These are phyloP conservation scores for Butastur rufipennis DNA, from an alignment of 2,113 vertebrate genomes.

Conservation along the genomic window DNA sequence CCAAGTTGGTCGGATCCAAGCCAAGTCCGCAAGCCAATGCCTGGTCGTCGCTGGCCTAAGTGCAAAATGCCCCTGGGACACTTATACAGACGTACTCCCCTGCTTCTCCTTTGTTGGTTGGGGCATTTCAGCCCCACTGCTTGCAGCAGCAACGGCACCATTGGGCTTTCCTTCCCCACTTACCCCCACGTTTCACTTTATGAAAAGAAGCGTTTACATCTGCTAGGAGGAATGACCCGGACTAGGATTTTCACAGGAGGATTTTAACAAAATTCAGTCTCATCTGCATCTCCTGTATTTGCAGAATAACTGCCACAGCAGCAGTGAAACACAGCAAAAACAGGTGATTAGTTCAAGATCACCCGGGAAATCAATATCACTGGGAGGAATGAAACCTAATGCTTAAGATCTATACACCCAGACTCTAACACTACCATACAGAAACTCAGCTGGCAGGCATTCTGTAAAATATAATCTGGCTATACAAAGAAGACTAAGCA, in stretches of 20 bases:
- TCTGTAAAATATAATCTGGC: background rate
- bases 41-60: background rate
- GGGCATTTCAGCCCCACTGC: background rate
- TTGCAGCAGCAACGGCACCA: background rate
- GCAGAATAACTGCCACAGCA: background rate
- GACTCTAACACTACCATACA: background rate
- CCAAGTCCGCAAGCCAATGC: background rate
- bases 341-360: background rate
- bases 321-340: background rate
- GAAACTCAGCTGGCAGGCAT: background rate
- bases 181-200: rapidly evolving
- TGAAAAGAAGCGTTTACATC: background rate
- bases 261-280: background rate
- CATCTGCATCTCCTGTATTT: background rate
- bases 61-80: background rate
- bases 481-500: background rate
- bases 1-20: background rate
- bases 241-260: background rate
- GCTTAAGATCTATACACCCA: background rate
- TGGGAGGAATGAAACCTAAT: background rate
- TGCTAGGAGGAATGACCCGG: background rate
- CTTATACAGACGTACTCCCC: background rate
- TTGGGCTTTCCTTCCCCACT: background rate
- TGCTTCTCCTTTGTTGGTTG: rapidly evolving
- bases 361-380: background rate